Conservation (phyloP, 1,140 invertebrate species). For the Stegodyphus dumicola region DNA sequence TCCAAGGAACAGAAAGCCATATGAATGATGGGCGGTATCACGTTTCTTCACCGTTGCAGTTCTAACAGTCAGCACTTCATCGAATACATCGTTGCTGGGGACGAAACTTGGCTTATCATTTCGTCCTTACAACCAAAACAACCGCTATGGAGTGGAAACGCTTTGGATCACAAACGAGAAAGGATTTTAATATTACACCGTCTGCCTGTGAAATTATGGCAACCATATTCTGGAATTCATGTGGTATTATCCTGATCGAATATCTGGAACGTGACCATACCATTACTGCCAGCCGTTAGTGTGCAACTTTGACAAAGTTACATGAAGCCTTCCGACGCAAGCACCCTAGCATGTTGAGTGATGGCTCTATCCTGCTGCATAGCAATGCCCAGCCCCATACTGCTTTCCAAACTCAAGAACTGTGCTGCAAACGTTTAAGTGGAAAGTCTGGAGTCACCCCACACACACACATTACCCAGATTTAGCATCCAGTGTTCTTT, state of each 20-base stretch:
- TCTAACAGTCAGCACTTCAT: slow-evolving; percentile 4
- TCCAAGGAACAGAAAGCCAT: slow-evolving; percentile 17
- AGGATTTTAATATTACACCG: slow-evolving; percentile 9
- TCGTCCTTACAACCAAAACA: slow-evolving; percentile 4
- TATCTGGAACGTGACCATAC: not conserved
- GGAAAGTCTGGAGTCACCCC: not conserved
- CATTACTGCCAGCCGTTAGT: not conserved
- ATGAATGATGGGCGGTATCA: slow-evolving; percentile 2
- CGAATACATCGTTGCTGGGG: not conserved
- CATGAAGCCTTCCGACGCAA: slow-evolving; percentile 15
- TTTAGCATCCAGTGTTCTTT: slow-evolving; percentile 13
- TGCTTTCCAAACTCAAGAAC: slow-evolving; percentile 2
- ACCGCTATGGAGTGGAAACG: not conserved
- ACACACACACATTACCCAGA: not conserved
- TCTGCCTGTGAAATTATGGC: slow-evolving; percentile 9
- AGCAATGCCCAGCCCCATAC: slow-evolving; percentile 67
- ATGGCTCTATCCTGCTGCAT: slow-evolving; percentile 62
- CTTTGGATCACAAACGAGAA: slow-evolving; percentile 12
- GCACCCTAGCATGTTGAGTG: slow-evolving; percentile 20
- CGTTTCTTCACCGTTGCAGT: not conserved
- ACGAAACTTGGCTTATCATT: slow-evolving; percentile 12
- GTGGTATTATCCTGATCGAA: slow-evolving; percentile 1
- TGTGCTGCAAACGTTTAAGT: not conserved
- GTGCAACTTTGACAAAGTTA: slow-evolving; percentile 1
- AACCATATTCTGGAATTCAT: slow-evolving; percentile 19